These are phyloP conservation scores for Ceuthmochares aereus DNA, from an alignment of 2,113 vertebrate species.

Conservation along the genomic window DNA sequence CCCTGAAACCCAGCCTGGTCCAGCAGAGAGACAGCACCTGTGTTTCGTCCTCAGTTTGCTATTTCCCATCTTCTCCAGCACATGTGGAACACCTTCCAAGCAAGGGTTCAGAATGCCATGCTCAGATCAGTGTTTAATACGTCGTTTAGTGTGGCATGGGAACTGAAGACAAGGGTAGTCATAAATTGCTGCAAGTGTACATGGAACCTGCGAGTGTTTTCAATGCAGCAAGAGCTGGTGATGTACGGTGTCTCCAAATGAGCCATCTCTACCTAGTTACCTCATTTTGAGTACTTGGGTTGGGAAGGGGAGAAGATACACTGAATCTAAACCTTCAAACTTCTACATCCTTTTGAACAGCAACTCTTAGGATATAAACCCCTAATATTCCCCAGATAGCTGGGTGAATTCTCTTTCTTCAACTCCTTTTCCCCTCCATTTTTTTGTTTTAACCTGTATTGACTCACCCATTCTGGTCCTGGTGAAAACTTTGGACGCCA, in stretches of 20 bases:
- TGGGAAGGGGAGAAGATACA: background rate
- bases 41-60: background rate
- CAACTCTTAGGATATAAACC: rapidly evolving
- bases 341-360: background rate
- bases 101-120: background rate
- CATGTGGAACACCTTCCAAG: background rate
- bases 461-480: background rate
- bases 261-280: background rate
- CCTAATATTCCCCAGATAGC: background rate
- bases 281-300: background rate
- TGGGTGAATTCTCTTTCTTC: background rate
- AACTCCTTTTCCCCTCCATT: rapidly evolving
- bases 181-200: background rate
- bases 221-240: background rate
- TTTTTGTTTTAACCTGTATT: background rate
- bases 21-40: background rate
- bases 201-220: background rate
- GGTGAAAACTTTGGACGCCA: background rate
- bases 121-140: background rate
- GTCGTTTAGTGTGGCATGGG: background rate
- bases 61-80: background rate
- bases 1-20: background rate
- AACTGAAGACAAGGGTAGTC: background rate
- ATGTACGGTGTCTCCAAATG: background rate
- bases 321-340: background rate